Evolutionary conservation across 2,888 invertebrate genomes (phyloP).

Genomic region (Catocala nupta): DNA sequence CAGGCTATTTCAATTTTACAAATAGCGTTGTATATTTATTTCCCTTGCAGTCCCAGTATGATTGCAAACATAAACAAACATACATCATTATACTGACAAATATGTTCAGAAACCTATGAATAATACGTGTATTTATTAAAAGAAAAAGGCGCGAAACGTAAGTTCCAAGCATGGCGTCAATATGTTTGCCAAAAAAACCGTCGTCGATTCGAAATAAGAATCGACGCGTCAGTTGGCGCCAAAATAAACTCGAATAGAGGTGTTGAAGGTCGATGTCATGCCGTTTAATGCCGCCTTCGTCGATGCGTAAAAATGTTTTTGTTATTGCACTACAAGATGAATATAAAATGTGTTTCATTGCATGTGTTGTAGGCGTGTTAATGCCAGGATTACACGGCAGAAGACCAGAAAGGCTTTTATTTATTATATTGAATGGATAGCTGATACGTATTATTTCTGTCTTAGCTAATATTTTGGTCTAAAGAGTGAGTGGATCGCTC

Average conservation of each 20-base stretch:
- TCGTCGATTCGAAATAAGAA: slow-evolving; percentile 52
- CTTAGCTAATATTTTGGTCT: too few relatives aligned
- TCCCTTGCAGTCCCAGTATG: neutral
- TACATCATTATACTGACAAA: slow-evolving; percentile 4
- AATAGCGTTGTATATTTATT: neutral
- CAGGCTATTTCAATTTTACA: too few relatives aligned
- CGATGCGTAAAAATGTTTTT: slow-evolving; percentile 19
- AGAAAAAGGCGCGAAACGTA: slow-evolving; percentile 36
- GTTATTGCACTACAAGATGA: neutral
- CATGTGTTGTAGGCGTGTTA: slow-evolving; percentile 3
- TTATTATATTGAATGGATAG: neutral
- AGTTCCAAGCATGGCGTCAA: slow-evolving; percentile 25
- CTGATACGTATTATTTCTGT: too few relatives aligned
- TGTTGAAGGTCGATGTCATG: slow-evolving; percentile 59
- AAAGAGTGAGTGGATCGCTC: too few relatives aligned
- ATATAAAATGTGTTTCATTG: neutral
- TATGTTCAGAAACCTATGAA: slow-evolving; percentile 13
- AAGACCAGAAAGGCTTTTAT: neutral
- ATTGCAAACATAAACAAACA: slow-evolving; percentile 22
- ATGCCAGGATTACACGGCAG: neutral
- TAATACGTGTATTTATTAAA: slow-evolving; percentile 16
- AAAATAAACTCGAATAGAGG: slow-evolving; percentile 57
- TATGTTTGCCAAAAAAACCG: slow-evolving; percentile 56
- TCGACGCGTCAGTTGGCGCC: slow-evolving; percentile 60
- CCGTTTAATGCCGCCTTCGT: slow-evolving; percentile 44